Conservation (phyloP, 2,888 invertebrate species). For the Paralinhomoeus sp. region DNA sequence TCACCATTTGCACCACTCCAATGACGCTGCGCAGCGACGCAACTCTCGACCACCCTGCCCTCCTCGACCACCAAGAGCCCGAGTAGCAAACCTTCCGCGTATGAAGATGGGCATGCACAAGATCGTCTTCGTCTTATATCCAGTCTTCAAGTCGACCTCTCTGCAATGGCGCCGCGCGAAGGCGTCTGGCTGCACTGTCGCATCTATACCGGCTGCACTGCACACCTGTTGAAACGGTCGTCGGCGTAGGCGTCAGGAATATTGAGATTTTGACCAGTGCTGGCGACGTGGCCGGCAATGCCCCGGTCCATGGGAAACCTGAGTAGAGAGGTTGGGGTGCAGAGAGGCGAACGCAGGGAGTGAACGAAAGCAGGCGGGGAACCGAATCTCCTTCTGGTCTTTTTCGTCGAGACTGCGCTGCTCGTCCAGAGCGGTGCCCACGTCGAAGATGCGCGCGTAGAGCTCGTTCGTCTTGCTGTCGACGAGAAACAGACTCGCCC, state of each 20-base stretch:
- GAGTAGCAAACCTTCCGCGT: conserved; percentile 36
- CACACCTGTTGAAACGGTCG: conserved; percentile 12
- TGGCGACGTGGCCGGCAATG: conserved; percentile 57
- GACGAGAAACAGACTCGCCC: conserved; percentile 57
- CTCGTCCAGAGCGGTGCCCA: conserved; percentile 19
- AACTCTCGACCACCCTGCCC: too few relatives aligned
- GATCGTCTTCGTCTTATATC: conserved; percentile 44
- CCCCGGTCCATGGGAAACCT: conserved; percentile 52
- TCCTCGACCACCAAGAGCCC: too few relatives aligned
- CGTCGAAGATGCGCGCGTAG: conserved; percentile 57
- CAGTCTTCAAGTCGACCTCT: conserved; percentile 34
- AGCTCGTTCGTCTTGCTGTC: conserved; percentile 48
- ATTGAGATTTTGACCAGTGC: conserved; percentile 53
- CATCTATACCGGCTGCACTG: too few relatives aligned
- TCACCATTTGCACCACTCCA: conserved; percentile 71
- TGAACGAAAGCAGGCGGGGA: too few relatives aligned
- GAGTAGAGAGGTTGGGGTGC: too few relatives aligned
- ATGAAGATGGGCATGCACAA: conserved; percentile 69
- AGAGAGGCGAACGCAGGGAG: too few relatives aligned
- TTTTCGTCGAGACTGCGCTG: conserved; percentile 11
- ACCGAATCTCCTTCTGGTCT: conserved; percentile 17
- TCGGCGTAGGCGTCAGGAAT: conserved; percentile 60
- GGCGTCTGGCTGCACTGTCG: conserved; percentile 1
- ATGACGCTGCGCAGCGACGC: conserved; percentile 45
- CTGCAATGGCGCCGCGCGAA: conserved; percentile 13